These are phyloP conservation scores for Amphiduros pacificus DNA, from an alignment of 2,888 invertebrate genomes.

Conservation along the genomic window DNA sequence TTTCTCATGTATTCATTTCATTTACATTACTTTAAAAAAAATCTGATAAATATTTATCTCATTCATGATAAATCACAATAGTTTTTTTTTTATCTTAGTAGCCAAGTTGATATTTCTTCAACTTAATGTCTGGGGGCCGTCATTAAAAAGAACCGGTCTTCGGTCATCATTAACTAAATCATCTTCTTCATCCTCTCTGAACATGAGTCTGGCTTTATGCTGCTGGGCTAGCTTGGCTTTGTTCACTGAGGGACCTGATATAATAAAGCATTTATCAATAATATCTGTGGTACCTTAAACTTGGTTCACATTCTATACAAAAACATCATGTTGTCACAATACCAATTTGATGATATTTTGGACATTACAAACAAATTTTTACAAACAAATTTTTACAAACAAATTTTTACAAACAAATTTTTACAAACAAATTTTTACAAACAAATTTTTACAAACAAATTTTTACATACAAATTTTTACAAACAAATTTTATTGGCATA, in stretches of 20 bases:
- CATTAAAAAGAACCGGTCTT: not conserved
- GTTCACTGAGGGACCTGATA: conserved; percentile 21
- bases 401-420: not conserved
- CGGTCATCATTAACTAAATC: not conserved
- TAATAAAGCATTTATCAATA: not conserved
- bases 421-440: not conserved
- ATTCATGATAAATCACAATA: too few relatives aligned
- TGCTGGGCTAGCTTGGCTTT: conserved; percentile 18
- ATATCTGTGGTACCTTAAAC: too few relatives aligned
- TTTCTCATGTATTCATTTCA: too few relatives aligned
- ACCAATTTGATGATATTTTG: not conserved
- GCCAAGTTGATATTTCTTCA: too few relatives aligned
- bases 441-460: too few relatives aligned
- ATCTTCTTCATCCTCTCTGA: not conserved
- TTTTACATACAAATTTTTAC: too few relatives aligned
- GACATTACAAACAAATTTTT: not conserved
- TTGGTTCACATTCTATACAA: too few relatives aligned
- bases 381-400: not conserved
- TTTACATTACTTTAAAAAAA: too few relatives aligned
- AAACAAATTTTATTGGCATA: too few relatives aligned
- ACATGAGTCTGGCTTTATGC: not conserved
- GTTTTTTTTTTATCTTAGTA: too few relatives aligned
- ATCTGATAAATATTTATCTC: too few relatives aligned
- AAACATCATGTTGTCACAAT: not conserved
- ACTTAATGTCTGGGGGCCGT: too few relatives aligned